Evolutionary conservation across 2,888 invertebrate species (phyloP).

Genomic region (Drosophila testacea): DNA sequence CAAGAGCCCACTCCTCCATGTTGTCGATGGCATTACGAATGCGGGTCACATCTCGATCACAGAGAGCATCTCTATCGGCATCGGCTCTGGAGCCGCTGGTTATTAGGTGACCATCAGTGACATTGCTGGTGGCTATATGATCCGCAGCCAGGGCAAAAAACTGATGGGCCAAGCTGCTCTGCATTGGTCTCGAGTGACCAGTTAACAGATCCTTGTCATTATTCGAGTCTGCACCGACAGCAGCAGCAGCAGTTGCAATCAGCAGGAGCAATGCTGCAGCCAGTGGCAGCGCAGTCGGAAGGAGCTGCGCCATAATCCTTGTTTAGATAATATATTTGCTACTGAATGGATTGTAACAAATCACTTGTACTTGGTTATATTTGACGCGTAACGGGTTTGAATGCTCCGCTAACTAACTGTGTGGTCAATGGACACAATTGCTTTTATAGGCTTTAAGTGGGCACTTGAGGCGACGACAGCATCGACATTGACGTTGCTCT

Average conservation of each 20-base stretch:
- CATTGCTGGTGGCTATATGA: slow-evolving; percentile 26
- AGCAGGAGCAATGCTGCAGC: slow-evolving; percentile 43
- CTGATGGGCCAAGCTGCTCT: slow-evolving; percentile 76
- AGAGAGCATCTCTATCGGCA: slow-evolving; percentile 56
- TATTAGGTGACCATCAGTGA: slow-evolving; percentile 22
- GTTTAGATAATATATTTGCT: neutral
- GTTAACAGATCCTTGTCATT: slow-evolving; percentile 35
- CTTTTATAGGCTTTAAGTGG: slow-evolving; percentile 57
- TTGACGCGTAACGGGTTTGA: slow-evolving; percentile 32
- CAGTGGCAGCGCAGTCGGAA: slow-evolving; percentile 20
- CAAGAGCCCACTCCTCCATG: slow-evolving; percentile 82
- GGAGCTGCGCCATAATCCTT: slow-evolving; percentile 49
- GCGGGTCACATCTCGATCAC: slow-evolving; percentile 69
- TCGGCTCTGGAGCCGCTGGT: slow-evolving; percentile 16
- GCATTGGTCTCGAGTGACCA: slow-evolving; percentile 64
- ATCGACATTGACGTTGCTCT: slow-evolving; percentile 19
- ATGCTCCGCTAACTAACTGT: slow-evolving; percentile 49
- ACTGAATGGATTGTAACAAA: slow-evolving; percentile 9
- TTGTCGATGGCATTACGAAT: slow-evolving; percentile 71
- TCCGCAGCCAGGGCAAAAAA: slow-evolving; percentile 72
- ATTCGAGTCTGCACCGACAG: slow-evolving; percentile 14
- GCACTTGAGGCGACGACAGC: slow-evolving; percentile 37
- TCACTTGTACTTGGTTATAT: neutral
- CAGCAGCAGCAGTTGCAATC: slow-evolving; percentile 2
- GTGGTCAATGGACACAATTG: slow-evolving; percentile 24